Evolutionary conservation across 2,113 vertebrate genomes (phyloP), one percentile per base, ranked within the genome.

Genomic region (Rynchops niger): DNA sequence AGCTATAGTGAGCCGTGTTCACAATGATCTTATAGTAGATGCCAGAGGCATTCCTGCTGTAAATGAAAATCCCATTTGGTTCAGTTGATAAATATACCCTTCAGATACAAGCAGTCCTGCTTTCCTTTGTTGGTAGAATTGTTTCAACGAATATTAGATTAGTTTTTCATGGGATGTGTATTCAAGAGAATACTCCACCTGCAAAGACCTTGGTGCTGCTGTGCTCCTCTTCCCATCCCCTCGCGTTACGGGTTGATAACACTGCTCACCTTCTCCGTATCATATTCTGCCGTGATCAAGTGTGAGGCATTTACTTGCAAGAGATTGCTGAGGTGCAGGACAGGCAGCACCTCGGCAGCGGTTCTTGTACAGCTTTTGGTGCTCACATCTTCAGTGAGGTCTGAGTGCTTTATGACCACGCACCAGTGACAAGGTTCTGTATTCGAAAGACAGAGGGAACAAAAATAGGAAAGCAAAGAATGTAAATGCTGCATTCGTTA

Each of bases 211-310:
- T 16, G 2, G 30, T 59, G 63, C 59, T 58, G 59, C 38, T 58
- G 21, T 53, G 36, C 69, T 85, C 15, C 20, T n/a, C 9, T 58
- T 93, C 62, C 23, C 26, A 15, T 38, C 15, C n/a, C 1, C 0
- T 70, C 1, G 0, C 4, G 1, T 15, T 80, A 55, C 0, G 0
- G 27, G n/a, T 4, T 70, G 59, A 21, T n/a, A 58, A 9, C 38
- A 15, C 26, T 8, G 9, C 23, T 90, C 23, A 6, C 15, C 29
- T 91, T 70, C 61, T 91, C 42, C 0, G 0, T 59, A 3, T 58
- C 0, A 0, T 58, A 38, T 20, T 81, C 81, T 62, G 36, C 42
- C 9, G 5, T 23, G 38, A 43, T 20, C 23, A 71, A 58, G n/a
- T 23, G 30, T 36, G 80, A 86, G 50, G 19, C 13, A 23, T 85